Conservation (phyloP, 2,797 vertebrate genomes). For the Pagetopsis macropterus region DNA sequence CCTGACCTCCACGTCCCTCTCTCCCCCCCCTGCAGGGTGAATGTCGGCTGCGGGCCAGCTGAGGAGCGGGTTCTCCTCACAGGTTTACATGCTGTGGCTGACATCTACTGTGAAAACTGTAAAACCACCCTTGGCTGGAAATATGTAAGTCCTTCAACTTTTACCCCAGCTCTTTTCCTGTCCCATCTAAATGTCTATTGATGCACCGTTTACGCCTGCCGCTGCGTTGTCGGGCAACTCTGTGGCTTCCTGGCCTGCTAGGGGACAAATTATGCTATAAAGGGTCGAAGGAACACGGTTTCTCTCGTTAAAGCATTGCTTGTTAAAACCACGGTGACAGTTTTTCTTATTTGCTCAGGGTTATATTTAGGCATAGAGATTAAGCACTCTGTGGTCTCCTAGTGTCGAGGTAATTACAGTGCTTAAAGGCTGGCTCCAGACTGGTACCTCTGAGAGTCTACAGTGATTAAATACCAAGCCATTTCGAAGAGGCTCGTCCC, state of each 20-base stretch:
- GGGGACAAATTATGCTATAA: slow-evolving; percentile 14
- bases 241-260: slow-evolving; percentile 15
- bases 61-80: slow-evolving; percentile 97
- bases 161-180: neutral
- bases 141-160: slow-evolving; percentile 85
- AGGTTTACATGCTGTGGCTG: slow-evolving; percentile 95
- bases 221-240: neutral
- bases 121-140: slow-evolving; percentile 99
- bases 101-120: slow-evolving; percentile 99
- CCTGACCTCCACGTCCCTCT: slow-evolving; percentile 16
- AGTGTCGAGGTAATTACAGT: slow-evolving; percentile 63
- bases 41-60: slow-evolving; percentile 96
- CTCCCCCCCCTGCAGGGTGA: slow-evolving; percentile 84
- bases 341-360: slow-evolving; percentile 23
- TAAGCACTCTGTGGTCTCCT: slow-evolving; percentile 43
- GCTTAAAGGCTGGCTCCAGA: slow-evolving; percentile 54
- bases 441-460: slow-evolving; percentile 64
- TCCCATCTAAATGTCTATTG: neutral
- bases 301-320: slow-evolving; percentile 36
- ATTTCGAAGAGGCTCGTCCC: slow-evolving; percentile 61
- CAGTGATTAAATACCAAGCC: slow-evolving; percentile 74
- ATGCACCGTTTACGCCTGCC: neutral
- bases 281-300: slow-evolving; percentile 41
- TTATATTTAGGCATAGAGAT: slow-evolving; percentile 43
- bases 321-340: slow-evolving; percentile 41